Evolutionary conservation across 2,888 invertebrate species (phyloP).

Genomic region (Agrotis puta): DNA sequence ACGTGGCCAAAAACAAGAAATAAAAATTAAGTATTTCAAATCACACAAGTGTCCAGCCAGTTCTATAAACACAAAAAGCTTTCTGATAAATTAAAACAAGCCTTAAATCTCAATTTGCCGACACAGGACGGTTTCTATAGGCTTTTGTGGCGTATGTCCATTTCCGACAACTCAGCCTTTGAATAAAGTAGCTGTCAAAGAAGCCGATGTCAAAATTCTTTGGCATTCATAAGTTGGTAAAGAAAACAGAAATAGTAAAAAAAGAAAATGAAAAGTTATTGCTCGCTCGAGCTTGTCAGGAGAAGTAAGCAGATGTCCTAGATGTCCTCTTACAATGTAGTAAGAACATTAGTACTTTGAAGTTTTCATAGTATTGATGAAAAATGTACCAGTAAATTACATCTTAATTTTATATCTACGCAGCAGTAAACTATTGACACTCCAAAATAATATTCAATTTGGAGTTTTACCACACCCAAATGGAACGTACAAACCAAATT

Average conservation of each 20-base stretch:
- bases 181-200: slow-evolving; percentile 84
- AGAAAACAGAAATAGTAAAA: slow-evolving; percentile 62
- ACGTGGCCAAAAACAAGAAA: slow-evolving; percentile 9
- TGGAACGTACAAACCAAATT: slow-evolving; percentile 64
- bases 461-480: slow-evolving; percentile 51
- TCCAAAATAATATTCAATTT: slow-evolving; percentile 49
- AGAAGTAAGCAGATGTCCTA: slow-evolving; percentile 23
- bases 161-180: slow-evolving; percentile 86
- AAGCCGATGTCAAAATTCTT: slow-evolving; percentile 83
- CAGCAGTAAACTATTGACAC: slow-evolving; percentile 17
- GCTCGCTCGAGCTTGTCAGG: slow-evolving; percentile 27
- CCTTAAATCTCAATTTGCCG: slow-evolving; percentile 81
- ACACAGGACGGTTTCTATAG: slow-evolving; percentile 78
- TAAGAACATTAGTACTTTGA: not conserved
- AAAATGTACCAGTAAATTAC: not conserved
- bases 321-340: not conserved
- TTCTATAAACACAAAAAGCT: slow-evolving; percentile 52
- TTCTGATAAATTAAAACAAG: slow-evolving; percentile 69
- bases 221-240: slow-evolving; percentile 66
- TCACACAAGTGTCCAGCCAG: slow-evolving; percentile 57
- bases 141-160: slow-evolving; percentile 85
- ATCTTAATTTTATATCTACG: not conserved
- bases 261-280: slow-evolving; percentile 60
- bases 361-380: not conserved
- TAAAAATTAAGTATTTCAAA: slow-evolving; percentile 37